A percentile compares a stretch with the other conserved stretches of the same genome.
These are phyloP conservation scores for Hemibagrus guttatus DNA, from an alignment of 2,797 vertebrate genomes.

Conservation along the genomic window DNA sequence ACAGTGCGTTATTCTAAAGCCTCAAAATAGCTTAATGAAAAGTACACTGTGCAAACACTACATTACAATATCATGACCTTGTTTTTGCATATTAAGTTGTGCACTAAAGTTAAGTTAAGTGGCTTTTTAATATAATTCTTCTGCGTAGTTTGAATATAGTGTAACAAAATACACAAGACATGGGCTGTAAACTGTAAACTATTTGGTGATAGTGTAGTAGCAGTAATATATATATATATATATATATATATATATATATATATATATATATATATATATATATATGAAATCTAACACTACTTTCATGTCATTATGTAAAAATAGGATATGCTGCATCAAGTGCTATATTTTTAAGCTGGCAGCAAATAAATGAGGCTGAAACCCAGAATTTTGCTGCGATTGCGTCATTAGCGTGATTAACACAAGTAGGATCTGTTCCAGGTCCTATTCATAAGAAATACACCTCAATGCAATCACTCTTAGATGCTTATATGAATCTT, in stretches of 20 bases:
- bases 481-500: background rate
- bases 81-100: background rate
- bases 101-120: background rate
- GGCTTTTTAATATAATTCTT: background rate
- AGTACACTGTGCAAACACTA: background rate
- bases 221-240: too few relatives aligned
- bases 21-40: background rate
- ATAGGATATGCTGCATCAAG: background rate
- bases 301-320: background rate
- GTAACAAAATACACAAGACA: background rate
- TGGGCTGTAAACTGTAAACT: background rate
- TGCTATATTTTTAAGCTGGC: background rate
- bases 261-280: too few relatives aligned
- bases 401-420: background rate
- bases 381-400: background rate
- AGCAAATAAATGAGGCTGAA: background rate
- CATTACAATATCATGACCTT: background rate
- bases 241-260: too few relatives aligned
- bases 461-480: background rate
- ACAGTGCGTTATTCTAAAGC: background rate
- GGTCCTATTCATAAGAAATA: background rate
- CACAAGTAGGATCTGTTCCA: background rate
- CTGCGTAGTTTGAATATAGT: background rate
- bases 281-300: conserved; percentile 9
- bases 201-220: background rate